These are phyloP conservation scores for Aptenodytes patagonicus DNA, from an alignment of 2,113 vertebrate species.

Conservation along the genomic window DNA sequence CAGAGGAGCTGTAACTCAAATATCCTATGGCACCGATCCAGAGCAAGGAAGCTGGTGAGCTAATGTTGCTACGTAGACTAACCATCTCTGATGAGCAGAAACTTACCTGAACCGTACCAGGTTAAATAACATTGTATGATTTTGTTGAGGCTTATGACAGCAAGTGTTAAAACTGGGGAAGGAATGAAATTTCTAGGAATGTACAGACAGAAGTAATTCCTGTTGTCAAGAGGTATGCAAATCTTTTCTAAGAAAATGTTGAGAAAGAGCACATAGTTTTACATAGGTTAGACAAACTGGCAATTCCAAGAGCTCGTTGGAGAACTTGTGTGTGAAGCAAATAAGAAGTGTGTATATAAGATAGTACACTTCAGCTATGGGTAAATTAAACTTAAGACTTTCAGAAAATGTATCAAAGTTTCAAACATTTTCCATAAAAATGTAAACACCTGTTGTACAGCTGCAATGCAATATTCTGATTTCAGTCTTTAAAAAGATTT, in stretches of 20 bases:
- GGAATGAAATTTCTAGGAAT: not conserved
- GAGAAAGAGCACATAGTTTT: not conserved
- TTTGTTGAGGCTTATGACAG: accelerated
- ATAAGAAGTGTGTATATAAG: not conserved
- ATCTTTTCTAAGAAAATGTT: not conserved
- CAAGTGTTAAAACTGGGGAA: no score
- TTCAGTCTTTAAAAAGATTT: not conserved
- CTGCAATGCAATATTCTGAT: not conserved
- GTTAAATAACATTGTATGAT: accelerated
- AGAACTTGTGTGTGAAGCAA: not conserved
- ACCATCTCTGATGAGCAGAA: not conserved
- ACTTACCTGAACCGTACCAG: not conserved
- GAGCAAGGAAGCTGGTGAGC: not conserved
- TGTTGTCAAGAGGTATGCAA: not conserved
- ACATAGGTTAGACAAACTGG: not conserved
- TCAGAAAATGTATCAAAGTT: not conserved
- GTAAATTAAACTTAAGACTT: not conserved
- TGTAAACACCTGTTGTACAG: not conserved
- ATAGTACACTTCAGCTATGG: not conserved
- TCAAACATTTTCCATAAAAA: not conserved
- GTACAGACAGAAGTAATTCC: not conserved
- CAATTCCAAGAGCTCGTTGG: not conserved
- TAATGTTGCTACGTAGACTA: accelerated
- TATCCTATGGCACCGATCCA: accelerated
- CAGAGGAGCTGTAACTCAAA: not conserved